Percentiles rank a stretch among this genome's conserved stretches.
These are phyloP conservation scores for honey bee (Apis mellifera) DNA, from an alignment of 1,140 invertebrate species.

Conservation along the genomic window Amel_HAv3.1 CM009931.2:27388501-27389000, in stretches of 20 bases:
- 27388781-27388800: constrained; percentile 50
- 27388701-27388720: constrained; percentile 9
- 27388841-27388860: constrained; percentile 63
- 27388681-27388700: too few relatives aligned
- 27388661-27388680: too few relatives aligned
- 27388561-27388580: too few relatives aligned
- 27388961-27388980: background rate
- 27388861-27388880: constrained; percentile 50
- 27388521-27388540: background rate
- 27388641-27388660: too few relatives aligned
- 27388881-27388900: background rate
- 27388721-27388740: constrained; percentile 18
- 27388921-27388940: background rate
- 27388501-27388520: constrained; percentile 11
- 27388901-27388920: background rate
- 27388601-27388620: too few relatives aligned
- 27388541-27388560: background rate
- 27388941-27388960: constrained; percentile 5
- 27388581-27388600: too few relatives aligned
- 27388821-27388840: constrained; percentile 57
- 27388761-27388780: constrained; percentile 62
- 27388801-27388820: constrained; percentile 63
- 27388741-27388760: constrained; percentile 45
- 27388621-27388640: too few relatives aligned
- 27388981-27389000: background rate